Evolutionary conservation across 2,888 invertebrate species (phyloP).

Genomic region (Hyposoter didymator): DNA sequence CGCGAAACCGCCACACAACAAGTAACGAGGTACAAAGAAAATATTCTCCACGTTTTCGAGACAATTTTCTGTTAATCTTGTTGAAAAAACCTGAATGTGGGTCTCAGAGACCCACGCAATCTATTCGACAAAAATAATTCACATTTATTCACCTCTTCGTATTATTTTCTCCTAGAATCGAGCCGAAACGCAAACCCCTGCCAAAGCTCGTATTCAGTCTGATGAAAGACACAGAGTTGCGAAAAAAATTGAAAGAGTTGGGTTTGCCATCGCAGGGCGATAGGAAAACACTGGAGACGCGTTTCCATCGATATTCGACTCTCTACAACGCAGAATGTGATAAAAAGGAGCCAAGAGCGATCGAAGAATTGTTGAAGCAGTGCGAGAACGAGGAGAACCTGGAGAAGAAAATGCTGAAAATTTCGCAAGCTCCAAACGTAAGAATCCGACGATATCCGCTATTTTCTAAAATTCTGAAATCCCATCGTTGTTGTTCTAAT

Average conservation of each 20-base stretch:
- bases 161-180: slow-evolving; percentile 69
- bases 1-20: slow-evolving; percentile 70
- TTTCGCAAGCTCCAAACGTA: slow-evolving; percentile 55
- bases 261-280: slow-evolving; percentile 84
- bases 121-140: neutral
- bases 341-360: slow-evolving; percentile 82
- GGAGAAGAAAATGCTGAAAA: slow-evolving; percentile 77
- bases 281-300: slow-evolving; percentile 80
- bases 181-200: slow-evolving; percentile 82
- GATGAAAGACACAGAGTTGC: slow-evolving; percentile 84
- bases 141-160: neutral
- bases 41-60: neutral
- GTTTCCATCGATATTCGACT: slow-evolving; percentile 82
- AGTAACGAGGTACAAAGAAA: slow-evolving; percentile 65
- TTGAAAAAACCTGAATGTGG: too few relatives aligned
- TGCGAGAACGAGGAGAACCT: slow-evolving; percentile 83
- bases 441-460: neutral
- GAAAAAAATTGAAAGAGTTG: slow-evolving; percentile 84
- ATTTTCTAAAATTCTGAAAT: neutral
- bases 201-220: slow-evolving; percentile 85
- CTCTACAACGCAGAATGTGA: slow-evolving; percentile 85
- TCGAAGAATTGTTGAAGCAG: slow-evolving; percentile 82
- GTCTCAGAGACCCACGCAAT: too few relatives aligned
- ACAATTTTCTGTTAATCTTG: neutral
- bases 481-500: neutral